Evolutionary conservation across 2,113 vertebrate genomes (phyloP).

Genomic region (Protobothrops mucrosquamatus): DNA sequence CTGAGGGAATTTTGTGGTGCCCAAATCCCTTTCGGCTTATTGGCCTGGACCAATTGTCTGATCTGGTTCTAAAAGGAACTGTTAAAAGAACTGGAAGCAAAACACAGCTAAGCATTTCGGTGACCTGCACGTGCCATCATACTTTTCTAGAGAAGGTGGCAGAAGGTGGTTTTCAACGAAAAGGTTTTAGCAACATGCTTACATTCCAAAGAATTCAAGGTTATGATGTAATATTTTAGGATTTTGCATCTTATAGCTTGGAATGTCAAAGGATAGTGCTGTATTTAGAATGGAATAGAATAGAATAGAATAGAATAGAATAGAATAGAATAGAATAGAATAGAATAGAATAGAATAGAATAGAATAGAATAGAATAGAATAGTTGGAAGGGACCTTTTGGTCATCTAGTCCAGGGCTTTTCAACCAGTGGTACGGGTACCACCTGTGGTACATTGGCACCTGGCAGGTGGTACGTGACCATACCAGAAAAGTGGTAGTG

Average conservation of each 20-base stretch:
- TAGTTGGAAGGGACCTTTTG: too few relatives aligned
- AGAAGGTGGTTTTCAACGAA: background rate
- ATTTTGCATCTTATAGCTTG: background rate
- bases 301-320: too few relatives aligned
- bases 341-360: too few relatives aligned
- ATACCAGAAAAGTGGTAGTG: too few relatives aligned
- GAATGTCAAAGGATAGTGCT: background rate
- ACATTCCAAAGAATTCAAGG: background rate
- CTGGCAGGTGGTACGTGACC: too few relatives aligned
- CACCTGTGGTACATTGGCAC: too few relatives aligned
- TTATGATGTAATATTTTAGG: background rate
- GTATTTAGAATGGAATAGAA: background rate
- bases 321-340: too few relatives aligned
- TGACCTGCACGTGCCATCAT: too few relatives aligned
- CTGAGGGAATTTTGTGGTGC: background rate
- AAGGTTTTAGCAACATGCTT: background rate
- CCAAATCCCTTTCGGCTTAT: background rate
- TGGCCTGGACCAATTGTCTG: background rate
- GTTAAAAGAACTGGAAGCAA: background rate
- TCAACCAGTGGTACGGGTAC: too few relatives aligned
- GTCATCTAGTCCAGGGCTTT: too few relatives aligned
- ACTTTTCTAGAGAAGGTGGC: background rate
- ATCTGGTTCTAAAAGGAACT: background rate
- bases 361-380: too few relatives aligned
- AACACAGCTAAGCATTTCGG: background rate